phyloP scores from a whole-genome alignment of 2,888 invertebrate genomes.

The Ennomos fuscantarius region DNA sequence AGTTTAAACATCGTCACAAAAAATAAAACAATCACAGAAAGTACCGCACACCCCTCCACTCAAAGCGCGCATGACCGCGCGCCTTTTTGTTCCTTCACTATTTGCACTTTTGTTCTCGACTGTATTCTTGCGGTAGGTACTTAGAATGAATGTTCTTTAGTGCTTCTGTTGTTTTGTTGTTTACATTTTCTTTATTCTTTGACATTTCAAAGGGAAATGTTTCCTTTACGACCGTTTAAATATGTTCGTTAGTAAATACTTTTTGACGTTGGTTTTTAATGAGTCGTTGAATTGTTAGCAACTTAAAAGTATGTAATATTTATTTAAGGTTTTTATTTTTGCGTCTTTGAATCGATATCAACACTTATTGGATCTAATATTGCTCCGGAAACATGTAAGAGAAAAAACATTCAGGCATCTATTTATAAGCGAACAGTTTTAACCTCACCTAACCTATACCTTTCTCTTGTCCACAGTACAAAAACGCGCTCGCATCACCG shows the following conservation, averaged over 20 bases:
- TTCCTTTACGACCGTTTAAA: constrained; percentile 29
- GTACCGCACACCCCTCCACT: constrained; percentile 30
- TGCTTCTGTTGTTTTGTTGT: constrained; percentile 9
- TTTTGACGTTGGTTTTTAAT: constrained; percentile 11
- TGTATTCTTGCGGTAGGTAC: constrained; percentile 34
- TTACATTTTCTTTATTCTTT: constrained; percentile 15
- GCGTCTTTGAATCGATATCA: too few relatives aligned
- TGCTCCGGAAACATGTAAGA: too few relatives aligned
- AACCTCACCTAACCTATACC: constrained; percentile 25
- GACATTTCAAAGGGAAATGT: constrained; percentile 29
- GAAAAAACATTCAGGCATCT: too few relatives aligned
- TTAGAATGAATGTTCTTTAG: constrained; percentile 30
- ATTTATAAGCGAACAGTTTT: too few relatives aligned
- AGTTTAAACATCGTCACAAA: too few relatives aligned
- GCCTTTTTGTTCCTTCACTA: constrained; percentile 33
- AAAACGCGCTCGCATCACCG: constrained; percentile 79
- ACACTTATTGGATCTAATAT: too few relatives aligned
- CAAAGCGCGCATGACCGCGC: constrained; percentile 24
- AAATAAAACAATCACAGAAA: constrained; percentile 5
- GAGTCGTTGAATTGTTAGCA: neutral
- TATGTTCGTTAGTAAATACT: constrained; percentile 29
- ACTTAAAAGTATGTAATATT: neutral
- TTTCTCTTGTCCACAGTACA: constrained; percentile 72
- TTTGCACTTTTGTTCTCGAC: constrained; percentile 40
- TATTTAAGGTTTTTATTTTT: neutral